Percentiles rank a stretch among this genome's conserved stretches.
Evolutionary conservation across 2,888 invertebrate genomes (phyloP).

Genomic region (Mellilla xanthometata): DNA sequence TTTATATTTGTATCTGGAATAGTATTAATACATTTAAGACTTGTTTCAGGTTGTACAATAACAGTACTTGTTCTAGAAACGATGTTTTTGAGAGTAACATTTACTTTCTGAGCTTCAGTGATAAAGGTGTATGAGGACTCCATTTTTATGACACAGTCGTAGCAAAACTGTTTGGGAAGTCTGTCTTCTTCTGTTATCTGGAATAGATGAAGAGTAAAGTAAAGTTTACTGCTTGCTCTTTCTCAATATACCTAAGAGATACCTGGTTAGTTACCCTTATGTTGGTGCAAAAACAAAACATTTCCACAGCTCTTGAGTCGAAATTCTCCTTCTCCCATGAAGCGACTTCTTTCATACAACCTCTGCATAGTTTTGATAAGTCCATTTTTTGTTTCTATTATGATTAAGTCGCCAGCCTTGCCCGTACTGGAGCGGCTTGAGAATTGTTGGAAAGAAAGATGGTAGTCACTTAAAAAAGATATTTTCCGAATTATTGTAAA

Average conservation of each 20-base stretch:
- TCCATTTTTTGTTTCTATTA: slow-evolving; percentile 44
- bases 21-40: slow-evolving; percentile 15
- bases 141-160: slow-evolving; percentile 71
- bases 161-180: slow-evolving; percentile 77
- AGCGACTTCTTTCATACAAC: slow-evolving; percentile 71
- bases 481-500: too few species aligned
- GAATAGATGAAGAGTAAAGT: slow-evolving; percentile 16
- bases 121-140: slow-evolving; percentile 75
- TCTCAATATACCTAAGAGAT: not conserved
- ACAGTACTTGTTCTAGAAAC: slow-evolving; percentile 52
- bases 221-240: not conserved
- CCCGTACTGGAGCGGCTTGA: too few species aligned
- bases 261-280: slow-evolving; percentile 40
- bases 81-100: slow-evolving; percentile 59
- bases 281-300: slow-evolving; percentile 70
- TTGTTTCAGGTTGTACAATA: slow-evolving; percentile 52
- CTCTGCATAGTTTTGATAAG: slow-evolving; percentile 55
- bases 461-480: too few species aligned
- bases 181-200: slow-evolving; percentile 63
- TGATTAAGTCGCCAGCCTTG: too few species aligned
- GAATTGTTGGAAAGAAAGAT: too few species aligned
- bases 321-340: slow-evolving; percentile 61
- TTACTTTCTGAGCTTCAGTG: slow-evolving; percentile 62
- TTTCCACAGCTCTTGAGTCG: slow-evolving; percentile 49
- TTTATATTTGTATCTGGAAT: slow-evolving; percentile 36